phyloP scores from a whole-genome alignment of 2,797 vertebrate species.

The Synaphobranchus kaupii region DNA sequence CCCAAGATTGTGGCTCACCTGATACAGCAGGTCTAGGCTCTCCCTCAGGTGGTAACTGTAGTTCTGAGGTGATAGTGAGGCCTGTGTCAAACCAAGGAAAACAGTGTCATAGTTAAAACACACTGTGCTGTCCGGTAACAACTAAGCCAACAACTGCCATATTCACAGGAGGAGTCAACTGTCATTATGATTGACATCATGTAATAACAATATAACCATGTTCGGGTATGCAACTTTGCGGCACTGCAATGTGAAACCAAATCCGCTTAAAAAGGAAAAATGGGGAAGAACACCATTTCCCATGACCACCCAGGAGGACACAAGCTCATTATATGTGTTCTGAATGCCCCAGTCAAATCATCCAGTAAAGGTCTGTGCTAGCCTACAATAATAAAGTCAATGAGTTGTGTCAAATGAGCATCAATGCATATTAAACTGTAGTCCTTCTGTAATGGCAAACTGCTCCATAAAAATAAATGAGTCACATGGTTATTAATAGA shows the following conservation, averaged over 20 bases:
- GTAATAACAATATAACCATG: not conserved
- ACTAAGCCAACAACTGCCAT: not conserved
- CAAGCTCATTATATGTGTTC: not conserved
- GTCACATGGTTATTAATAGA: constrained; percentile 10
- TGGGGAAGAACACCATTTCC: not conserved
- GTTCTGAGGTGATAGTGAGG: constrained; percentile 67
- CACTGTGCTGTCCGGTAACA: not conserved
- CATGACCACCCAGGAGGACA: not conserved
- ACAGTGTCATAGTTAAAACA: constrained; percentile 26
- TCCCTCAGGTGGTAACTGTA: constrained; percentile 75
- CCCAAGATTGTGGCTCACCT: constrained; percentile 66
- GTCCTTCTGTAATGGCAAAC: not conserved
- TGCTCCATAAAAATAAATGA: constrained; percentile 14
- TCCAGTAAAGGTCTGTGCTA: not conserved
- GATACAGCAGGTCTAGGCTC: constrained; percentile 79
- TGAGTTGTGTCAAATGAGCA: not conserved
- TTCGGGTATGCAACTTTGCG: not conserved
- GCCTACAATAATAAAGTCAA: constrained; percentile 7
- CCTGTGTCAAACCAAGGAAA: constrained; percentile 62
- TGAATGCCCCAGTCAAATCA: not conserved
- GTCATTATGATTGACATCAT: not conserved
- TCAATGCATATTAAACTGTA: not conserved
- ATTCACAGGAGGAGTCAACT: not conserved
- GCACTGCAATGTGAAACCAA: not conserved
- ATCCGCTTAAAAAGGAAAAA: not conserved